Percentiles rank a stretch among this genome's conserved stretches.
These are phyloP conservation scores for Gallinago stenura DNA, from an alignment of 2,797 vertebrate genomes.

Conservation along the genomic window DNA sequence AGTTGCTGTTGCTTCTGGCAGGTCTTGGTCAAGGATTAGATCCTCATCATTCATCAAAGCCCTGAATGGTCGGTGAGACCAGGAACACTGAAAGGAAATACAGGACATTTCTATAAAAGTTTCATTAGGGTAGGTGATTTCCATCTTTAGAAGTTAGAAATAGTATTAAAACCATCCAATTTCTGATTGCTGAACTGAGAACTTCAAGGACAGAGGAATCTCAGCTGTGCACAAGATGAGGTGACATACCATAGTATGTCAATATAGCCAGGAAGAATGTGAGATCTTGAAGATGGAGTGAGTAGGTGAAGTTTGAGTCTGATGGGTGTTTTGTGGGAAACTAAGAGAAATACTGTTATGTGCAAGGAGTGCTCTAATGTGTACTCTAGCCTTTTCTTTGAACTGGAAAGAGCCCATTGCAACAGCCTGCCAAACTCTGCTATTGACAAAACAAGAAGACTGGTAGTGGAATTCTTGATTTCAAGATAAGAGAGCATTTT, in stretches of 20 bases:
- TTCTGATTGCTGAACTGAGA: background rate
- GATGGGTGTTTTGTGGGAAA: background rate
- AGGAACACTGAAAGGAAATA: background rate
- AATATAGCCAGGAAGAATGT: background rate
- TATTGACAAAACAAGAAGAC: background rate
- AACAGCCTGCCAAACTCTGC: background rate
- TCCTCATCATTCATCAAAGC: background rate
- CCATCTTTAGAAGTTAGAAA: background rate
- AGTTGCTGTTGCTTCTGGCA: background rate
- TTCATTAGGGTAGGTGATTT: background rate
- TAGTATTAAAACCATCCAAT: background rate
- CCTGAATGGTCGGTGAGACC: background rate
- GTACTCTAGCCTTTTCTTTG: background rate
- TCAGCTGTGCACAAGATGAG: background rate
- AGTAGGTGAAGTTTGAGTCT: background rate
- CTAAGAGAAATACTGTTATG: background rate
- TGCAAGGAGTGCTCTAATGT: background rate
- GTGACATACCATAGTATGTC: background rate
- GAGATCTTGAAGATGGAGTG: background rate
- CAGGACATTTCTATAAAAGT: background rate
- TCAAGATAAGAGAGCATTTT: background rate
- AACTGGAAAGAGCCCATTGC: background rate
- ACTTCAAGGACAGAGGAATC: background rate
- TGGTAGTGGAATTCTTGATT: background rate
- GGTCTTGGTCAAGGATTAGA: background rate